These are phyloP conservation scores for Timema cristinae DNA, from an alignment of 2,888 invertebrate genomes.

Conservation along the genomic window DNA sequence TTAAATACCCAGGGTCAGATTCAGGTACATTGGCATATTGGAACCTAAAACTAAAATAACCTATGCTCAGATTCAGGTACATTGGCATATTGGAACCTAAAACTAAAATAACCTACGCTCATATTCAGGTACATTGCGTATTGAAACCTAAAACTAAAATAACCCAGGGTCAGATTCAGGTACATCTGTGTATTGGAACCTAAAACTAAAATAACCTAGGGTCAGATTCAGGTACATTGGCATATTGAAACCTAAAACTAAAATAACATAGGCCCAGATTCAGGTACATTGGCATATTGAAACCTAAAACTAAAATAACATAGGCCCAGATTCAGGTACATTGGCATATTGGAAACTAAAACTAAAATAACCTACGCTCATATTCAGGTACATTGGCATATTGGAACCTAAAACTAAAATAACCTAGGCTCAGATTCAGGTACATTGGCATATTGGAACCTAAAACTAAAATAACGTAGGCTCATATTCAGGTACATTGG, in stretches of 20 bases:
- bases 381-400: slow-evolving; percentile 48
- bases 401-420: slow-evolving; percentile 64
- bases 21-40: slow-evolving; percentile 35
- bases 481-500: slow-evolving; percentile 59
- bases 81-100: slow-evolving; percentile 8
- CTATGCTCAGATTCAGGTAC: slow-evolving; percentile 66
- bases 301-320: slow-evolving; percentile 78
- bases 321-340: slow-evolving; percentile 66
- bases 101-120: slow-evolving; percentile 85
- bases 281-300: slow-evolving; percentile 34
- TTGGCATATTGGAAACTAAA: not conserved
- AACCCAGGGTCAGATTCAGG: slow-evolving; percentile 74
- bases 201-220: slow-evolving; percentile 86
- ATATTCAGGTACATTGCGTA: slow-evolving; percentile 52
- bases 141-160: not conserved
- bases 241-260: not conserved
- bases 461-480: slow-evolving; percentile 54
- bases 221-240: slow-evolving; percentile 59
- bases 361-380: slow-evolving; percentile 64
- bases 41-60: slow-evolving; percentile 46
- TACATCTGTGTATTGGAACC: slow-evolving; percentile 27
- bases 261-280: slow-evolving; percentile 72
- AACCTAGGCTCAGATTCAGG: slow-evolving; percentile 74
- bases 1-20: slow-evolving; percentile 87
- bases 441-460: slow-evolving; percentile 27